phyloP scores from a whole-genome alignment of 1,140 invertebrate genomes.

The Chrysomallon squamiferum region DNA sequence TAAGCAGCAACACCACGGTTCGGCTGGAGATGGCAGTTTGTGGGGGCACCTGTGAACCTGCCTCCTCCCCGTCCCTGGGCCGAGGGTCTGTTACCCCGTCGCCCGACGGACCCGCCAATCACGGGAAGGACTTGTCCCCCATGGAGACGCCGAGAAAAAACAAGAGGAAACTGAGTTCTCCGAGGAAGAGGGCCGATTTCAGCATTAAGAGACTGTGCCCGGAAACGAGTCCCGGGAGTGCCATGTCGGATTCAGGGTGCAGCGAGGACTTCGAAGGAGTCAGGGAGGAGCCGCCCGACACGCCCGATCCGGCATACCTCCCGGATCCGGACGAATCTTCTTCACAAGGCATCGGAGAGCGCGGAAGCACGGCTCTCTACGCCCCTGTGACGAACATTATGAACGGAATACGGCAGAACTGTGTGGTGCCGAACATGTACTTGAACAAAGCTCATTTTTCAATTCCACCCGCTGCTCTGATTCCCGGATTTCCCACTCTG shows the following conservation, averaged over 20 bases:
- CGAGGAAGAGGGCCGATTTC: slow-evolving; percentile 66
- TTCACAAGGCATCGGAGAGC: slow-evolving; percentile 19
- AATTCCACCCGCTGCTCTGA: slow-evolving; percentile 16
- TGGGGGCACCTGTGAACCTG: slow-evolving; percentile 22
- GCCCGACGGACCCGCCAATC: slow-evolving; percentile 2
- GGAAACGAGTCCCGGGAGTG: slow-evolving; percentile 52
- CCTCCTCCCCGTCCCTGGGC: slow-evolving; percentile 19
- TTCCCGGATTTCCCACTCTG: not conserved
- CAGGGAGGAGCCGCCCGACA: slow-evolving; percentile 31
- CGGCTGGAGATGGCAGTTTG: slow-evolving; percentile 20
- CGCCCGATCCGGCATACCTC: slow-evolving; percentile 32
- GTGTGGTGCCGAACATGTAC: slow-evolving; percentile 27
- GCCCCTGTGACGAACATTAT: not conserved
- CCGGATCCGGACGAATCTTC: slow-evolving; percentile 33
- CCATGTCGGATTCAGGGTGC: slow-evolving; percentile 23
- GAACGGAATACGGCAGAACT: slow-evolving; percentile 14
- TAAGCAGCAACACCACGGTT: slow-evolving; percentile 20
- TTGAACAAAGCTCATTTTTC: not conserved
- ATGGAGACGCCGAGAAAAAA: slow-evolving; percentile 60
- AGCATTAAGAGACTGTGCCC: slow-evolving; percentile 56
- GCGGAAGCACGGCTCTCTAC: slow-evolving; percentile 22
- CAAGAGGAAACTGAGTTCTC: slow-evolving; percentile 77
- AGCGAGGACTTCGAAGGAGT: slow-evolving; percentile 44
- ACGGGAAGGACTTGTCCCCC: slow-evolving; percentile 17
- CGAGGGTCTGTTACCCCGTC: slow-evolving; percentile 10